Evolutionary conservation across 1,140 invertebrate species (phyloP).

Genomic region (Drosophila pseudoananassae): DNA sequence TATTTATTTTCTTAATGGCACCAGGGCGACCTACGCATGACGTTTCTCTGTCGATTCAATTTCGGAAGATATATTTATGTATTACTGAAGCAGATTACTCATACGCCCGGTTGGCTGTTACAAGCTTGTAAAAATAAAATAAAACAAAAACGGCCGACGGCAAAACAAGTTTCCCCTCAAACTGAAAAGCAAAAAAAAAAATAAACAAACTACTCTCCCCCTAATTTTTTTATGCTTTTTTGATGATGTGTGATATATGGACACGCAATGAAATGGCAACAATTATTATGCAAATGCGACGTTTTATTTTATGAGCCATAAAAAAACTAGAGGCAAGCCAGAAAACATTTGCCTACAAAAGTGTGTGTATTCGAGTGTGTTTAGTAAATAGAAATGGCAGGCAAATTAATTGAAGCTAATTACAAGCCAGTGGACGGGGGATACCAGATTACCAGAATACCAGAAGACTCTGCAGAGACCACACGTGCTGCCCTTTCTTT

Average conservation of each 20-base stretch:
- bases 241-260: constrained; percentile 80
- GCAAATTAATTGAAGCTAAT: constrained; percentile 81
- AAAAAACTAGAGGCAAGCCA: constrained; percentile 46
- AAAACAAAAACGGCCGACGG: constrained; percentile 15
- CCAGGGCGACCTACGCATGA: constrained; percentile 22
- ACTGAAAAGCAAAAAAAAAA: too few relatives aligned
- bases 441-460: constrained; percentile 21
- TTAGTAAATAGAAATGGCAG: constrained; percentile 47
- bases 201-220: background rate
- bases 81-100: constrained; percentile 47
- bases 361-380: constrained; percentile 4
- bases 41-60: constrained; percentile 10
- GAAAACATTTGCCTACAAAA: constrained; percentile 9
- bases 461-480: constrained; percentile 42
- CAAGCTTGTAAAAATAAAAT: constrained; percentile 41
- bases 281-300: constrained; percentile 73
- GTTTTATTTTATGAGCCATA: constrained; percentile 72
- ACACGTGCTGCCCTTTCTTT: constrained; percentile 61
- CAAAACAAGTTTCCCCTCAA: constrained; percentile 54
- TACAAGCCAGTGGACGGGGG: constrained; percentile 30
- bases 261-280: constrained; percentile 68
- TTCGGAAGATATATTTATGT: constrained; percentile 4
- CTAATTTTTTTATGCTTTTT: constrained; percentile 60
- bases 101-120: constrained; percentile 63
- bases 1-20: constrained; percentile 22